Evolutionary conservation across 2,113 vertebrate genomes (phyloP).

Genomic region (Rhynchomys soricoides): DNA sequence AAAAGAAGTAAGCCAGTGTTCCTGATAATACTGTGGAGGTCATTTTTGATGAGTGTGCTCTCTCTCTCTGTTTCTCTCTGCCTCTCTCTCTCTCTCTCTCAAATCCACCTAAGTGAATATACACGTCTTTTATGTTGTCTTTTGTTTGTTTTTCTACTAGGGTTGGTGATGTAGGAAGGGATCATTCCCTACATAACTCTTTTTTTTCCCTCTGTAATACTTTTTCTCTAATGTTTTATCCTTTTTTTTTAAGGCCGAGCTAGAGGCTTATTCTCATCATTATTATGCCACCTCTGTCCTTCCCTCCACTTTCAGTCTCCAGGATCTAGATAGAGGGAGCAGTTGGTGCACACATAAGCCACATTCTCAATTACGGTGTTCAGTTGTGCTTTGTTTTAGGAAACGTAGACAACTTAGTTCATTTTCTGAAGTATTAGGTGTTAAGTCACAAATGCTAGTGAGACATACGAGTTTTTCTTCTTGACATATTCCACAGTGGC

Average conservation of each 20-base stretch:
- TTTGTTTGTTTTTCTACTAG: not conserved
- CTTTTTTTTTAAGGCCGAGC: not conserved
- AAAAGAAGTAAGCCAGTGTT: not conserved
- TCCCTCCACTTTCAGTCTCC: not conserved
- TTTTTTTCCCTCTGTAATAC: not conserved
- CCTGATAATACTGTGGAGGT: too few species aligned
- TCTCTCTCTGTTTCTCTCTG: too few species aligned
- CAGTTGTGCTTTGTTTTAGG: not conserved
- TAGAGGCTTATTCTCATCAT: fast-evolving
- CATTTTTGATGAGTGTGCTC: not conserved
- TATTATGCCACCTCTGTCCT: not conserved
- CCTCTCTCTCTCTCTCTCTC: not conserved
- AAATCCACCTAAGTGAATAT: not conserved
- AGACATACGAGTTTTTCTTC: not conserved
- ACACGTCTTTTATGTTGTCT: not conserved
- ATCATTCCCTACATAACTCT: not conserved
- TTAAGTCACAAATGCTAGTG: not conserved
- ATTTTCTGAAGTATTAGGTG: not conserved
- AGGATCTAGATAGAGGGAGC: not conserved
- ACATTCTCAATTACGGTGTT: not conserved
- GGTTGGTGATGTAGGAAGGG: not conserved
- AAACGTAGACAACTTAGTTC: not conserved
- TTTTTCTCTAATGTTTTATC: not conserved
- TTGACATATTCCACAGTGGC: not conserved
- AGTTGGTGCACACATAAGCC: not conserved